Percentiles rank a stretch among this genome's conserved stretches.
phyloP scores from a whole-genome alignment of 2,113 vertebrate species.

The Calyptommatus sinebrachiatus region DNA sequence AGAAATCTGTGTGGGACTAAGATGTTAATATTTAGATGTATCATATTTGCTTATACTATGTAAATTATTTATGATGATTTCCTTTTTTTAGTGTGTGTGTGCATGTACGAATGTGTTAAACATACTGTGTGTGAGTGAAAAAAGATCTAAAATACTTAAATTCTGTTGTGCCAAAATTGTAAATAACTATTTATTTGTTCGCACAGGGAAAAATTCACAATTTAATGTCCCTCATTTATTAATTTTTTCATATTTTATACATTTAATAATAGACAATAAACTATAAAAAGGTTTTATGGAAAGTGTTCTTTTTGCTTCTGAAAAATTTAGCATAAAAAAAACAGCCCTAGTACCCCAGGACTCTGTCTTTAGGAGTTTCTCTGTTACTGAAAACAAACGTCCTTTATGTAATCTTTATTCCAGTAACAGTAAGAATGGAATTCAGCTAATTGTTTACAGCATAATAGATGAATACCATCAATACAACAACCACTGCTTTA shows the following conservation, averaged over 20 bases:
- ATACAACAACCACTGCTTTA: not conserved
- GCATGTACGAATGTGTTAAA: slow-evolving; percentile 21
- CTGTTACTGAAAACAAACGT: not conserved
- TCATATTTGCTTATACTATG: slow-evolving; percentile 87
- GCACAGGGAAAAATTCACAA: slow-evolving; percentile 78
- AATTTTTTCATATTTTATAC: slow-evolving; percentile 65
- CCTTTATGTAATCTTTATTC: not conserved
- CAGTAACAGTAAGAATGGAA: not conserved
- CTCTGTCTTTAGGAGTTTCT: not conserved
- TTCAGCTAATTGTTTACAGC: not conserved
- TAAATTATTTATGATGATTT: slow-evolving; percentile 93
- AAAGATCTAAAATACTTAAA: slow-evolving; percentile 61
- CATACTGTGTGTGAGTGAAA: not conserved
- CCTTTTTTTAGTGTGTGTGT: slow-evolving; percentile 44
- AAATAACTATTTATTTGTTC: slow-evolving; percentile 99
- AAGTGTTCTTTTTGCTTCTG: slow-evolving; percentile 69
- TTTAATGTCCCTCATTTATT: slow-evolving; percentile 72
- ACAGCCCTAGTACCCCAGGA: too few relatives aligned
- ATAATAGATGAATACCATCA: not conserved
- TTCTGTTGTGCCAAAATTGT: slow-evolving; percentile 86
- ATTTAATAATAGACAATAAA: slow-evolving; percentile 77
- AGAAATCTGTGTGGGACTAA: slow-evolving; percentile 58
- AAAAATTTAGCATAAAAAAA: slow-evolving; percentile 48
- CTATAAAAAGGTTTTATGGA: slow-evolving; percentile 70
- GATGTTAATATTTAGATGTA: slow-evolving; percentile 97